These are phyloP conservation scores for Dysdera silvatica DNA, from an alignment of 1,140 invertebrate genomes.

Conservation along the genomic window DNA sequence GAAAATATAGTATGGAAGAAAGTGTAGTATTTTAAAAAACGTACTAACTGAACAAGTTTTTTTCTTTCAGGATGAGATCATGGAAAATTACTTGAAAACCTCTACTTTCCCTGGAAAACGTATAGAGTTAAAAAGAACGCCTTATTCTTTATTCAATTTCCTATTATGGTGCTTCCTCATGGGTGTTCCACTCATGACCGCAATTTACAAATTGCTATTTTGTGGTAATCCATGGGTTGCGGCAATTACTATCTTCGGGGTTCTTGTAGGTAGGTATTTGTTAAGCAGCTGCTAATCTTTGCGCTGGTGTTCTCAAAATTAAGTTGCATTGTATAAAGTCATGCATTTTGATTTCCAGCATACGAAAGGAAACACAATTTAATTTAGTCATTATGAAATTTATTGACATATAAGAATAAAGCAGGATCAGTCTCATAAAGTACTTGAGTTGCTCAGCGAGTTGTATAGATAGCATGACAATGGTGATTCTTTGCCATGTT, in stretches of 20 bases:
- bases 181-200: slow-evolving; percentile 61
- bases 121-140: slow-evolving; percentile 54
- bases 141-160: slow-evolving; percentile 58
- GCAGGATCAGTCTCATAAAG: not conserved
- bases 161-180: slow-evolving; percentile 60
- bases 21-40: not conserved
- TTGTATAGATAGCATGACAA: not conserved
- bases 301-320: not conserved
- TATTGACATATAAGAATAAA: not conserved
- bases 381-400: not conserved
- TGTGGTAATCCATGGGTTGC: slow-evolving; percentile 65
- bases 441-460: not conserved
- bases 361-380: not conserved
- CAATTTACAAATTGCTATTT: slow-evolving; percentile 57
- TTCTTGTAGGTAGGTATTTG: slow-evolving; percentile 59
- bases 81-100: slow-evolving; percentile 70
- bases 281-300: not conserved
- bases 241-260: slow-evolving; percentile 56
- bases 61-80: slow-evolving; percentile 60
- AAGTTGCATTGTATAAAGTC: not conserved
- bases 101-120: slow-evolving; percentile 71
- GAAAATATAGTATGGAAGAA: not conserved
- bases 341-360: not conserved
- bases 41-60: not conserved
- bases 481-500: not conserved